Evolutionary conservation across 2,113 vertebrate species (phyloP).

Genomic region (Saimiri boliviensis): DNA sequence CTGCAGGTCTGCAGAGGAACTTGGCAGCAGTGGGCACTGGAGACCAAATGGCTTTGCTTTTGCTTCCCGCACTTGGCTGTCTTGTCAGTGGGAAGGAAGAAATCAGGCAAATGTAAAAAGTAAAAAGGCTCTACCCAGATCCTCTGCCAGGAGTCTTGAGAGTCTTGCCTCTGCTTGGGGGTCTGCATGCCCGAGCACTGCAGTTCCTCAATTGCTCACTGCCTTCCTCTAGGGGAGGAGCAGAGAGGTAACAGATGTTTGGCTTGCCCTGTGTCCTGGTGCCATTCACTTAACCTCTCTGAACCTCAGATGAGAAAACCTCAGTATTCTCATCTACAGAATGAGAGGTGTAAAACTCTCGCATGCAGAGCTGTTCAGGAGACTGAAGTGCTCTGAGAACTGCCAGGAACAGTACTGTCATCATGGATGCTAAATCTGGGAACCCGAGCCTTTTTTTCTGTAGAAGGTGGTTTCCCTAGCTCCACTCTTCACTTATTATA

Average conservation of each 20-base stretch:
- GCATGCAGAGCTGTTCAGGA: neutral
- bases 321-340: neutral
- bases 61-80: neutral
- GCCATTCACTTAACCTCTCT: neutral
- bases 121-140: neutral
- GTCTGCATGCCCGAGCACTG: neutral
- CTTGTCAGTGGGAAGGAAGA: neutral
- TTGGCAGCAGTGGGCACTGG: neutral
- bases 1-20: neutral
- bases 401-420: neutral
- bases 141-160: neutral
- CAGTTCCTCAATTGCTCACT: neutral
- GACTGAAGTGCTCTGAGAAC: neutral
- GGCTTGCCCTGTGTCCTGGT: neutral
- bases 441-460: neutral
- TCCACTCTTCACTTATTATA: neutral
- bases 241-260: neutral
- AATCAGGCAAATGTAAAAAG: neutral
- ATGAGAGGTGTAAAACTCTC: neutral
- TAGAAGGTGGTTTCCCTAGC: neutral
- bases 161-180: neutral
- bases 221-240: neutral
- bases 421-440: neutral
- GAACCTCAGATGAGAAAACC: neutral
- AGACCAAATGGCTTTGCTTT: constrained; percentile 17